Conservation (phyloP, 2,113 vertebrate genomes). For the human (Homo sapiens) region GRCh38 chr1:195039501-195040000, state of each 20-base stretch:
- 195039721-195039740: too few species aligned
- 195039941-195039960: too few species aligned
- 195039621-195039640: neutral
- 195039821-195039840: too few species aligned
- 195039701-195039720: neutral
- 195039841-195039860: too few species aligned
- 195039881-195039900: too few species aligned
- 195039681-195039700: neutral
- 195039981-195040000: too few species aligned
- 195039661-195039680: neutral
- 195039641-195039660: neutral
- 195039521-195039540: neutral
- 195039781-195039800: neutral
- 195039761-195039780: neutral
- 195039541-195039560: neutral
- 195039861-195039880: too few species aligned
- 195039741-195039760: fast-evolving
- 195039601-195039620: neutral
- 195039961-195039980: too few species aligned
- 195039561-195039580: neutral
- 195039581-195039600: neutral
- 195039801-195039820: too few species aligned
- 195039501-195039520: neutral
- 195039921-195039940: too few species aligned
- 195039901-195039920: too few species aligned